phyloP scores from a whole-genome alignment of 2,888 invertebrate species.

The Chrysodeixis includens region DNA sequence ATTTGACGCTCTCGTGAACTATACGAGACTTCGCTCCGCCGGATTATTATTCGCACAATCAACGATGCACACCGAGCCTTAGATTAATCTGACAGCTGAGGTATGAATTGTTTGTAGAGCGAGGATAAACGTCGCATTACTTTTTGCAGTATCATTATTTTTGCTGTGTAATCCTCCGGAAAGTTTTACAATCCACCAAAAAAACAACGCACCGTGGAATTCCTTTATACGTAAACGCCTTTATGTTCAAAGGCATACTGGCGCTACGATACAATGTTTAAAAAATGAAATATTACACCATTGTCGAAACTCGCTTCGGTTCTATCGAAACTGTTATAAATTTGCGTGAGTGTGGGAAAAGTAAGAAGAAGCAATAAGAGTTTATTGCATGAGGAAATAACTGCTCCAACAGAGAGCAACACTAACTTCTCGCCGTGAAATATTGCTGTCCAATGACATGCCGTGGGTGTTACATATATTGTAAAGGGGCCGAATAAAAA shows the following conservation, averaged over 20 bases:
- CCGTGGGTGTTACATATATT: conserved; percentile 59
- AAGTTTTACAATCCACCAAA: conserved; percentile 62
- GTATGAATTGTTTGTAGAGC: conserved; percentile 76
- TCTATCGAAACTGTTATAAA: conserved; percentile 56
- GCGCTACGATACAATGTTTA: conserved; percentile 48
- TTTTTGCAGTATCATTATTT: conserved; percentile 68
- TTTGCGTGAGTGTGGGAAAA: conserved; percentile 71
- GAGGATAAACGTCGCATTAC: conserved; percentile 73
- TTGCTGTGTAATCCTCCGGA: conserved; percentile 59
- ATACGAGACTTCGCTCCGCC: conserved; percentile 70
- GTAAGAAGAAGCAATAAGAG: conserved; percentile 51
- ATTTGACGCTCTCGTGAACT: conserved; percentile 82
- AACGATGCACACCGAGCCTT: conserved; percentile 77
- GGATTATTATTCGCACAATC: conserved; percentile 86
- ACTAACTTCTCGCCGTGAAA: conserved; percentile 44
- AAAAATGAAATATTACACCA: conserved; percentile 66
- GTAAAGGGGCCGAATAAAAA: conserved; percentile 39
- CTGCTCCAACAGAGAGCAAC: conserved; percentile 54
- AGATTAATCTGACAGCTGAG: conserved; percentile 83
- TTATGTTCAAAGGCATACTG: conserved; percentile 56
- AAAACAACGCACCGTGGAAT: conserved; percentile 57
- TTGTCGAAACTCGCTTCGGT: conserved; percentile 60
- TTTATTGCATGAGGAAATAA: conserved; percentile 62
- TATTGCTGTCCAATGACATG: conserved; percentile 47
- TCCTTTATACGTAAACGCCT: conserved; percentile 47